Evolutionary conservation across 2,113 vertebrate genomes (phyloP).

Genomic region (Suncus etruscus): DNA sequence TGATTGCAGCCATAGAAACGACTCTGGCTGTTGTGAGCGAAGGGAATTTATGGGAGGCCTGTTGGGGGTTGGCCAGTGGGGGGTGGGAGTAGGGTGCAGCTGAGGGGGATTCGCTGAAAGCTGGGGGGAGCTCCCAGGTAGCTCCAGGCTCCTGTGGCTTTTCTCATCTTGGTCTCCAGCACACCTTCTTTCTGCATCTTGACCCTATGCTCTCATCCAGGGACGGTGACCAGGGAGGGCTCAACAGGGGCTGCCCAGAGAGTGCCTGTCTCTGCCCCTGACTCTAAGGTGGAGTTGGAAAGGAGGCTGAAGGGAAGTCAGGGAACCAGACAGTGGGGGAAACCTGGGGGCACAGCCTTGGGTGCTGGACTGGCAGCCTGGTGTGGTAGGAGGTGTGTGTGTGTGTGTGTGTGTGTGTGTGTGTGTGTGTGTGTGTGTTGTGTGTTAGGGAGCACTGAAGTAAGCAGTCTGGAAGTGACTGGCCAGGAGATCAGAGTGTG

Average conservation of each 20-base stretch:
- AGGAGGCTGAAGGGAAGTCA: not conserved
- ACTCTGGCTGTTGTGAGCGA: not conserved
- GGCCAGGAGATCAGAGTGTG: no score
- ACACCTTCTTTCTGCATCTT: not conserved
- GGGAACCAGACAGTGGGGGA: not conserved
- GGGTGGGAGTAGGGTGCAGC: not conserved
- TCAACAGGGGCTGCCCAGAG: not conserved
- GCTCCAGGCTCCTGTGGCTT: no score
- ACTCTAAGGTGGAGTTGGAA: not conserved
- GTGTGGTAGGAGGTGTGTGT: no score
- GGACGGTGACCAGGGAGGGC: not conserved
- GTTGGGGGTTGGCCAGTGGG: not conserved
- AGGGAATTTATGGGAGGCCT: not conserved
- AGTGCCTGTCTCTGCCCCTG: not conserved
- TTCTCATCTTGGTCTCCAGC: no score
- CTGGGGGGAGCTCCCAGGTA: not conserved
- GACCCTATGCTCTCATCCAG: not conserved
- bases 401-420: no score
- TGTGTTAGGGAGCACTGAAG: no score
- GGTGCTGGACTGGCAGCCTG: no score
- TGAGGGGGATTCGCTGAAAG: not conserved
- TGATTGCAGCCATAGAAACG: constrained; percentile 34
- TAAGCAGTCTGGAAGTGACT: no score
- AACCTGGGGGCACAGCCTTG: no score
- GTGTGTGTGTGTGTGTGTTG: no score